Percentiles rank a stretch among this genome's conserved stretches.
phyloP scores from a whole-genome alignment of 2,888 invertebrate species.

The Acleris laterana region DNA sequence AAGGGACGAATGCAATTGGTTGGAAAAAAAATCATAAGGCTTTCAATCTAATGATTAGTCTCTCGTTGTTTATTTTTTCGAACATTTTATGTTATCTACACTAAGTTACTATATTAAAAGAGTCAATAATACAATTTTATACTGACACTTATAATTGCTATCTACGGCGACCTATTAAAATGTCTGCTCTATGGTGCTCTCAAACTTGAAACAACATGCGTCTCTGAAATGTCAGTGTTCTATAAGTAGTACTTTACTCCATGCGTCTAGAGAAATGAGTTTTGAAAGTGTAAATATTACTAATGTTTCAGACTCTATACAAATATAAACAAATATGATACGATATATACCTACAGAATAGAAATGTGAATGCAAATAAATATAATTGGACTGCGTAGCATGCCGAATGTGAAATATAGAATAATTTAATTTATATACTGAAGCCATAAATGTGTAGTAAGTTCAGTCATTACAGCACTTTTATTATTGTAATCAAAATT shows the following conservation, averaged over 20 bases:
- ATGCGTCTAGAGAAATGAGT: conserved; percentile 25
- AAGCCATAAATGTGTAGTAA: conserved; percentile 26
- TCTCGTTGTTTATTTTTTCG: too few relatives aligned
- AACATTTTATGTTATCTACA: too few relatives aligned
- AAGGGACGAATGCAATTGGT: too few relatives aligned
- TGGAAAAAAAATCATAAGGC: too few relatives aligned
- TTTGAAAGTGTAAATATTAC: conserved; percentile 6
- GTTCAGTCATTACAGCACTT: conserved; percentile 8
- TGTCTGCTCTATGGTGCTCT: conserved; percentile 17
- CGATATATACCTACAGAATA: conserved; percentile 1
- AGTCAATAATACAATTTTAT: background rate
- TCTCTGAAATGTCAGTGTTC: conserved; percentile 8
- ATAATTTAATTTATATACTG: conserved; percentile 25
- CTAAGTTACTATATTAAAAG: too few relatives aligned
- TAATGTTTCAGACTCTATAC: conserved; percentile 1
- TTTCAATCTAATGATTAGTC: too few relatives aligned
- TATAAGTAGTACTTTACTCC: conserved; percentile 16
- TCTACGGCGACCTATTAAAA: background rate
- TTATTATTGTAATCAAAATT: background rate
- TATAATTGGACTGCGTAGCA: conserved; percentile 27
- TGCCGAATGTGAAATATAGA: conserved; percentile 30
- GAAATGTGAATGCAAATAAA: conserved; percentile 32
- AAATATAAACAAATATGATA: conserved; percentile 10
- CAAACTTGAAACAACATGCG: conserved; percentile 20
- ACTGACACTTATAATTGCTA: background rate